A percentile compares a stretch with the other conserved stretches of the same genome.
phyloP scores from a whole-genome alignment of 2,113 vertebrate species.

The Megaceryle maxima region DNA sequence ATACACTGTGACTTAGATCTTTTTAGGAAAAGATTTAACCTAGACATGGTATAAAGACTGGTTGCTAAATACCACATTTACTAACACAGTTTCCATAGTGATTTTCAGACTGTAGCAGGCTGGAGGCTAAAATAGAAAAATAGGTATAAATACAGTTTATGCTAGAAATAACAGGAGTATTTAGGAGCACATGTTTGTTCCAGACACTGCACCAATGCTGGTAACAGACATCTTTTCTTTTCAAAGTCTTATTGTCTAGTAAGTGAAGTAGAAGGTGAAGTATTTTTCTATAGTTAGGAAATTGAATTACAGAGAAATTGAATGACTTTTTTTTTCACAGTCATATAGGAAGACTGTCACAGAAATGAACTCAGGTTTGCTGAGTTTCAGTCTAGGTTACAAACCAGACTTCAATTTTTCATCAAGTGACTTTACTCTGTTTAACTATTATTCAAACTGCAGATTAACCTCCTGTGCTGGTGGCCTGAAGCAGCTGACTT shows the following conservation, averaged over 20 bases:
- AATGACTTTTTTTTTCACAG: not conserved
- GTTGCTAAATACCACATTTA: conserved; percentile 20
- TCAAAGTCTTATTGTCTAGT: not conserved
- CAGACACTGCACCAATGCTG: not conserved
- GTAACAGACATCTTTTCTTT: not conserved
- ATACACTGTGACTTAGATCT: not conserved
- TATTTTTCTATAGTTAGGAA: not conserved
- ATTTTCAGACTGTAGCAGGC: conserved; percentile 25
- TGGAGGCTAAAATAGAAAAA: conserved; percentile 4
- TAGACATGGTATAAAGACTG: not conserved
- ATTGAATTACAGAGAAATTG: not conserved
- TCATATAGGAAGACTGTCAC: not conserved
- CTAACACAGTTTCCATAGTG: conserved; percentile 37
- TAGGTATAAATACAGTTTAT: conserved; percentile 5
- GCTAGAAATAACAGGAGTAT: not conserved
- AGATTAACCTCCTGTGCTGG: not conserved
- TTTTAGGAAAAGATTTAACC: not conserved
- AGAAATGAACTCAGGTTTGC: not conserved
- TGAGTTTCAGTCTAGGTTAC: not conserved
- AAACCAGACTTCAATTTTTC: not conserved
- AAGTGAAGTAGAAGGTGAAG: not conserved
- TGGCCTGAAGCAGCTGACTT: not conserved
- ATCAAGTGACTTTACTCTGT: not conserved
- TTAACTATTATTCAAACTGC: not conserved
- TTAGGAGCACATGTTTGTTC: not conserved